A percentile compares a stretch with the other conserved stretches of the same genome.
Conservation (phyloP, 1,140 invertebrate genomes). For the Sweltsa coloradensis region DNA sequence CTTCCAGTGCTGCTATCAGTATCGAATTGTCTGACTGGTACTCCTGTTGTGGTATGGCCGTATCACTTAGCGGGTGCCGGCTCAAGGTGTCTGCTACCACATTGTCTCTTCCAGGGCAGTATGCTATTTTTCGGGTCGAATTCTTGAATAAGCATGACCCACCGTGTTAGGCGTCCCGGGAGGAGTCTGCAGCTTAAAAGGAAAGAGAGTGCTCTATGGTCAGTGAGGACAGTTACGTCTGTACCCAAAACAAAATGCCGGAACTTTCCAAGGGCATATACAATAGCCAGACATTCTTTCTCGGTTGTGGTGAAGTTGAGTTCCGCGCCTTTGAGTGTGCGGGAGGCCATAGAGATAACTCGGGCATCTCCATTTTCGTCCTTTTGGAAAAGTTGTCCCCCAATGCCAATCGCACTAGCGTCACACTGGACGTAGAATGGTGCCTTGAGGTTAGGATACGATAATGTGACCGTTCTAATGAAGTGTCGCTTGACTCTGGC, state of each 20-base stretch:
- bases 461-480: slow-evolving; percentile 16
- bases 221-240: slow-evolving; percentile 30
- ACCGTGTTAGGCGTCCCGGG: slow-evolving; percentile 29
- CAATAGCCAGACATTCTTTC: slow-evolving; percentile 30
- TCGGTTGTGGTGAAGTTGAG: slow-evolving; percentile 28
- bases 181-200: too few species aligned
- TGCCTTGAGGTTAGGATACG: slow-evolving; percentile 17
- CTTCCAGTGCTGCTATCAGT: too few species aligned
- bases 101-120: slow-evolving; percentile 19
- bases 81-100: background rate
- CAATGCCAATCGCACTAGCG: slow-evolving; percentile 18
- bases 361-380: slow-evolving; percentile 9
- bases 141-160: slow-evolving; percentile 28
- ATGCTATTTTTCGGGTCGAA: slow-evolving; percentile 27
- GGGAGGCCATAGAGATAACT: slow-evolving; percentile 18
- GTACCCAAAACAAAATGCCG: slow-evolving; percentile 23
- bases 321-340: slow-evolving; percentile 15
- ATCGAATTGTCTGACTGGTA: too few species aligned
- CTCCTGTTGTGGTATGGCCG: too few species aligned
- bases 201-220: slow-evolving; percentile 33
- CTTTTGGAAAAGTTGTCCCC: slow-evolving; percentile 20
- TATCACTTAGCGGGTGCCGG: too few species aligned
- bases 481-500: slow-evolving; percentile 16
- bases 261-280: slow-evolving; percentile 30
- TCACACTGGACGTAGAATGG: slow-evolving; percentile 23